Evolutionary conservation across 2,888 invertebrate genomes (phyloP), one percentile per base, ranked within the genome.

Genomic region (Metacarcinus magister): DNA sequence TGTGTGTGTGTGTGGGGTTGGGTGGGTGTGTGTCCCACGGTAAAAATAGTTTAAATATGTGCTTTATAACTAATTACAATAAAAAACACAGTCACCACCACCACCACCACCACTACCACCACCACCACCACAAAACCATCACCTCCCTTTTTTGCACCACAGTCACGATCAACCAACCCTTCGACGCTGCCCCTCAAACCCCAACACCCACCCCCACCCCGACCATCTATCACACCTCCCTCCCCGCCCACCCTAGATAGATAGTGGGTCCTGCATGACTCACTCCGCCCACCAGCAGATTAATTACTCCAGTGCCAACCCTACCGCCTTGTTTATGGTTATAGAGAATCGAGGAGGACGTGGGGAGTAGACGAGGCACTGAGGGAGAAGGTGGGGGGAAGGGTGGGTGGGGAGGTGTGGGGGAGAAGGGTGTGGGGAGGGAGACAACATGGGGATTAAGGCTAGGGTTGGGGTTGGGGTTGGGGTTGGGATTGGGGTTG

Each of bases 261-360:
- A 5, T n/a, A 32, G 32, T 82, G n/a, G n/a, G n/a, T n/a, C 82
- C 82, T 82, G 44, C 28, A 93, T 93, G 75, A 93, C 43, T 93
- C 93, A 93, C 75, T 16, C 39, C n/a, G 48, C 75, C 75, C 82
- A 93, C 75, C 75, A 93, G 67, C 67, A 75, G 23, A 43, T 43
- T 75, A 93, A 75, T 93, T 93, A 39, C 32, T 75, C 67, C 60
- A 16, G 75, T 75, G 60, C 48, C 75, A 93, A 44, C 67, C 67
- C 5, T n/a, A n/a, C 28, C 43, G 28, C 23, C 43, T 92, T 93
- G 93, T 93, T 93, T 93, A 93, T 75, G 75, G 75, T 75, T 93
- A 60, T 75, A 93, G 75, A 43, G 60, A 19, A 48, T 82, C 82
- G 32, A n/a, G 93, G 28, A 75, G 43, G 75, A 43, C 23, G 93